phyloP scores from a whole-genome alignment of 1,140 invertebrate genomes.

The Drosophila miranda region DNA sequence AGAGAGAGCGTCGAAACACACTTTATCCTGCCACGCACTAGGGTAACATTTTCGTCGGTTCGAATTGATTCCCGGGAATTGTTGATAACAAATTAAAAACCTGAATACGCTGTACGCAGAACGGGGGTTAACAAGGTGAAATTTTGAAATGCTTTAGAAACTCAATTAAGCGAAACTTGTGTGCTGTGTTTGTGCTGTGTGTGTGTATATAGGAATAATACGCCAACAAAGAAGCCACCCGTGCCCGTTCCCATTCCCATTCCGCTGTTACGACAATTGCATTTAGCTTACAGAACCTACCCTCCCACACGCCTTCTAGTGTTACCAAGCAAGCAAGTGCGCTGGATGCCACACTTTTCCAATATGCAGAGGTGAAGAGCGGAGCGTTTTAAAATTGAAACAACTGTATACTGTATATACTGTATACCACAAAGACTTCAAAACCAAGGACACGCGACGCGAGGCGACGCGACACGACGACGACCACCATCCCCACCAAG shows the following conservation, averaged over 20 bases:
- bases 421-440: conserved; percentile 2
- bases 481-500: not conserved
- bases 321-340: conserved; percentile 22
- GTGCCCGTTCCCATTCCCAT: not conserved
- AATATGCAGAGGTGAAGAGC: conserved; percentile 29
- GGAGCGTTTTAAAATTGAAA: conserved; percentile 15
- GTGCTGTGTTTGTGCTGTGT: not conserved
- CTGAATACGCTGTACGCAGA: conserved; percentile 15
- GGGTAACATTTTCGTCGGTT: conserved; percentile 3
- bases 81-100: conserved; percentile 1
- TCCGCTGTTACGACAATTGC: not conserved
- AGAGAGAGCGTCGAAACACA: conserved; percentile 21
- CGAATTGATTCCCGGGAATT: not conserved
- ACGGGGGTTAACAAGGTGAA: conserved; percentile 60
- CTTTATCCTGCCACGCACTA: conserved; percentile 25
- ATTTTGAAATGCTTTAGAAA: conserved; percentile 40
- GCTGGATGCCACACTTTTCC: conserved; percentile 56
- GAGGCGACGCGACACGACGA: too few relatives aligned
- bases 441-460: conserved; percentile 47
- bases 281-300: too few relatives aligned
- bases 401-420: conserved; percentile 3
- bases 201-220: not conserved
- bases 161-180: conserved; percentile 35
- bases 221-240: conserved; percentile 46
- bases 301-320: too few relatives aligned